Evolutionary conservation across 2,797 vertebrate species (phyloP).

Genomic region (Lagothrix lagotricha): DNA sequence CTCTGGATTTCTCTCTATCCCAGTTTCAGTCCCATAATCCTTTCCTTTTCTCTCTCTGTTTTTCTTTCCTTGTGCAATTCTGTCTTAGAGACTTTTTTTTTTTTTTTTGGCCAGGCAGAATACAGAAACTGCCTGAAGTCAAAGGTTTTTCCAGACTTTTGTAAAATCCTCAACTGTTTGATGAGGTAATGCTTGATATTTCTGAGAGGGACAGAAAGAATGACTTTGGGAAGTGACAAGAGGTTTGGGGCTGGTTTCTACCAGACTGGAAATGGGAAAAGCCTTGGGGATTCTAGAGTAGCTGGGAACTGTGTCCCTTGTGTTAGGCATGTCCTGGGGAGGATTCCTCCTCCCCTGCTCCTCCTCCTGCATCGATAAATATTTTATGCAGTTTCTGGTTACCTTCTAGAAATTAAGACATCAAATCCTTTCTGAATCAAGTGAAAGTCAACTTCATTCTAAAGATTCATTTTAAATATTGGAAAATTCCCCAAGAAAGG

Average conservation of each 20-base stretch:
- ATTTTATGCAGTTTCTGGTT: background rate
- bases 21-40: background rate
- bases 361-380: background rate
- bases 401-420: constrained; percentile 8
- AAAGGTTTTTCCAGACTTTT: constrained; percentile 18
- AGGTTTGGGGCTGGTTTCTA: background rate
- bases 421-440: constrained; percentile 2
- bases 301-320: background rate
- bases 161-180: background rate
- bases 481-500: background rate
- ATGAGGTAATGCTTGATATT: background rate
- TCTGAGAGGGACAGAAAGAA: background rate
- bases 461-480: background rate
- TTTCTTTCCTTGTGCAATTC: background rate
- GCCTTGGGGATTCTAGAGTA: too few species aligned
- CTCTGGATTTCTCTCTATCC: background rate
- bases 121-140: background rate
- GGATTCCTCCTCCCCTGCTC: too few species aligned
- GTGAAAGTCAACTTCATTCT: background rate
- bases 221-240: background rate
- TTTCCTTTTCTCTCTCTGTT: background rate
- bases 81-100: background rate
- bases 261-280: background rate
- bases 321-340: background rate
- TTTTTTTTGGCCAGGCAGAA: background rate